Conservation (phyloP, 2,113 vertebrate species). For the Etia nguti region DNA sequence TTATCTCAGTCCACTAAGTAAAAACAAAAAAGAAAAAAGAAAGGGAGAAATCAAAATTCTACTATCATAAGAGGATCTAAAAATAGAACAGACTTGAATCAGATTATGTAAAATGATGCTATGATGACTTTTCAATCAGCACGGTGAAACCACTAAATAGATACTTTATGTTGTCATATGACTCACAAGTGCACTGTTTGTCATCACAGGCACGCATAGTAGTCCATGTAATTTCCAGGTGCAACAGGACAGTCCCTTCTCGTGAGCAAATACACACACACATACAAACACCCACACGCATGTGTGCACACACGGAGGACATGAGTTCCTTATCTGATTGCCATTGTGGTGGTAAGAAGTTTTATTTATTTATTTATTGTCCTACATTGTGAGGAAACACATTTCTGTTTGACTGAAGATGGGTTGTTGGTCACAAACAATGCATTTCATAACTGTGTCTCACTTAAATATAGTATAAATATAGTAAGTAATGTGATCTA, state of each 20-base stretch:
- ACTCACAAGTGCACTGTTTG: neutral
- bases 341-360: neutral
- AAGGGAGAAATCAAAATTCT: neutral
- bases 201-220: neutral
- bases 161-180: neutral
- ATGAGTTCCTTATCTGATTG: neutral
- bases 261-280: neutral
- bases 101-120: neutral
- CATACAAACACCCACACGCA: neutral
- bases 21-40: neutral
- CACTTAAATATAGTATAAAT: neutral
- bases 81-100: neutral
- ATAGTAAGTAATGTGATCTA: neutral
- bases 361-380: neutral
- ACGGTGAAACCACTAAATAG: neutral
- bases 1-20: neutral
- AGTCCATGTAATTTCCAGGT: neutral
- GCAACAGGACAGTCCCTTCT: neutral
- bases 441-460: neutral
- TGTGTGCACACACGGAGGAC: neutral
- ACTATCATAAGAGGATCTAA: neutral
- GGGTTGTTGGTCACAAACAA: neutral
- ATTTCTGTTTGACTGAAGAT: neutral
- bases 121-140: neutral
- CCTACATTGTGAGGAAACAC: neutral